Conservation (phyloP, 92 coral and sea anemone species). For the Zoanthus gigantus region DNA sequence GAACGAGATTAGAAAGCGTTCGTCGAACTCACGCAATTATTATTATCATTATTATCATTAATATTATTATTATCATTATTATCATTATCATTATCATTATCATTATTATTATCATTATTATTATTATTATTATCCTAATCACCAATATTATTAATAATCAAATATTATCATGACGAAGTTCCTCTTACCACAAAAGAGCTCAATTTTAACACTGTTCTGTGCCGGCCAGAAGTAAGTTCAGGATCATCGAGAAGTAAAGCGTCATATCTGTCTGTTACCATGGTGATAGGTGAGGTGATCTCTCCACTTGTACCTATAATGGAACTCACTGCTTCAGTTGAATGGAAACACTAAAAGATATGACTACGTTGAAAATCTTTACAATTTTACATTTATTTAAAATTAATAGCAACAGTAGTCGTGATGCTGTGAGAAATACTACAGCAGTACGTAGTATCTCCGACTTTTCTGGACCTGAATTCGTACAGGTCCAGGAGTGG, state of each 20-base stretch:
- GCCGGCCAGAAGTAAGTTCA: slow-evolving; percentile 95
- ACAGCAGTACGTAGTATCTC: too few relatives aligned
- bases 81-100: not conserved
- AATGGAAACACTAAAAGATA: not conserved
- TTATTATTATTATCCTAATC: not conserved
- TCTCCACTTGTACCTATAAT: slow-evolving; percentile 26
- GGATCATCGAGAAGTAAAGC: slow-evolving; percentile 94
- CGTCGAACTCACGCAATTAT: too few relatives aligned
- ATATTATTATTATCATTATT: not conserved
- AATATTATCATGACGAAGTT: not conserved
- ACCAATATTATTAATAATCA: not conserved
- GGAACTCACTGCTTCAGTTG: too few relatives aligned
- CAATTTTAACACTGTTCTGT: slow-evolving; percentile 90
- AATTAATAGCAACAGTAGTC: too few relatives aligned
- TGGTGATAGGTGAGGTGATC: not conserved
- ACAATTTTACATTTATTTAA: too few relatives aligned
- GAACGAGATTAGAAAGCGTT: too few relatives aligned
- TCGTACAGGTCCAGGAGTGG: too few relatives aligned
- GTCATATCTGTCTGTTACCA: slow-evolving; percentile 63
- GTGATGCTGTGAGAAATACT: too few relatives aligned
- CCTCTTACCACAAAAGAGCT: slow-evolving; percentile 89
- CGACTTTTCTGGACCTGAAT: too few relatives aligned
- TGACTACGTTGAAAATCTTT: too few relatives aligned
- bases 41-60: not conserved
- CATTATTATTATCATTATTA: too few relatives aligned